Evolutionary conservation across 2,888 invertebrate species (phyloP), one percentile per base, ranked within the genome.

Genomic region (Cheilosia variabilis): DNA sequence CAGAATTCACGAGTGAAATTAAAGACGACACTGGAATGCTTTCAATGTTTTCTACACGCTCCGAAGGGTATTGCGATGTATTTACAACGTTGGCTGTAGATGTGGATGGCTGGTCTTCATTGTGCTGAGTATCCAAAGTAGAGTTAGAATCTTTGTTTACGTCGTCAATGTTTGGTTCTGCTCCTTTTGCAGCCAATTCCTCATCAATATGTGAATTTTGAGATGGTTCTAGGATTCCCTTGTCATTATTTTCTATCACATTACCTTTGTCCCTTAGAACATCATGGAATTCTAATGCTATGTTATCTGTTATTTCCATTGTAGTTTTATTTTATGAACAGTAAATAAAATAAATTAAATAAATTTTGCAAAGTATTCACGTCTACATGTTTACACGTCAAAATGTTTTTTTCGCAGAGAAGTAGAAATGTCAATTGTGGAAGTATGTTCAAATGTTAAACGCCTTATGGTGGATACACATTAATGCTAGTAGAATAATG

Each of bases 301-400:
- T 31, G n/a, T 19, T 53, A 7, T 45, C 45, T 24, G 4, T 45
- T 63, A 45, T 50, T 22, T 79, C 79, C 79, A 84, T 84, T 60
- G 53, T 60, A 19, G 31, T 50, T 13, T 0, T 43, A 9, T 55
- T 71, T 66, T 34, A n/a, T 19, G 55, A 10, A 43, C 45, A 63
- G 69, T 47, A 55, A 53, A 62, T 47, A 31, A 62, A 66, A 45
- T 57, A 62, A 65, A 69, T 71, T 68, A 41, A 22, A 65, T 9
- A 31, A 66, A 34, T 41, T 58, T 34, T 69, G 27, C 47, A 60
- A 58, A 60, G 58, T 15, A 31, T 66, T 65, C 80, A 80, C 84
- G 72, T 84, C 84, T 84, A 75, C 84, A 84, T 84, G 84, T 84
- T 84, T 75, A 76, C 37, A 62, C 69, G 80, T 84, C 84, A 80